A percentile compares a stretch with the other conserved stretches of the same genome.
phyloP scores from a whole-genome alignment of 1,140 invertebrate species.

The Globodera rostochiensis region DNA sequence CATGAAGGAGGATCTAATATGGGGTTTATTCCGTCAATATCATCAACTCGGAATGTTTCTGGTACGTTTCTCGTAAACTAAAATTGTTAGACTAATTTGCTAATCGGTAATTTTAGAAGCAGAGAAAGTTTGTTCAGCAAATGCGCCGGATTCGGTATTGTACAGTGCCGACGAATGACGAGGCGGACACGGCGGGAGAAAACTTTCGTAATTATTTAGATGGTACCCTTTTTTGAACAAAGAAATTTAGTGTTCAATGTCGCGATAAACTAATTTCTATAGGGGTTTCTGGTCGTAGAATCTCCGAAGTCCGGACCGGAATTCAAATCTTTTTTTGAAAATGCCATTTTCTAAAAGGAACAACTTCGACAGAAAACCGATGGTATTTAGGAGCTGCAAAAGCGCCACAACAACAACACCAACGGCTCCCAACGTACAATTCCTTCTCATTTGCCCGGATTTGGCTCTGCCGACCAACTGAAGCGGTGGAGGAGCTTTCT shows the following conservation, averaged over 20 bases:
- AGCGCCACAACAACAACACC: slow-evolving; percentile 8
- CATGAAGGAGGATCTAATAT: background rate
- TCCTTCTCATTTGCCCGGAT: slow-evolving; percentile 29
- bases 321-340: too few relatives aligned
- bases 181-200: too few relatives aligned
- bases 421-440: slow-evolving; percentile 21
- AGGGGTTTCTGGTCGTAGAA: too few relatives aligned
- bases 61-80: background rate
- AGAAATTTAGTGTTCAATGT: too few relatives aligned
- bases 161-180: too few relatives aligned
- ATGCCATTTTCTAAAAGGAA: background rate
- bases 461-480: slow-evolving; percentile 18
- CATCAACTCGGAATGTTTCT: background rate
- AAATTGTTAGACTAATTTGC: background rate
- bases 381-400: slow-evolving; percentile 17
- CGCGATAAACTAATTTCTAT: too few relatives aligned
- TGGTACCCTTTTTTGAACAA: too few relatives aligned
- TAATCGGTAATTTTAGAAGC: background rate
- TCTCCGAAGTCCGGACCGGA: too few relatives aligned
- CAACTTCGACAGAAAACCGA: background rate
- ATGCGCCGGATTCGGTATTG: slow-evolving; percentile 6
- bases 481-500: slow-evolving; percentile 35
- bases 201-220: too few relatives aligned
- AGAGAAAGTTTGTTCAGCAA: background rate
- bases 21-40: background rate